Evolutionary conservation across 2,797 vertebrate species (phyloP).

Genomic region (Parauchenoglanis ngamensis): DNA sequence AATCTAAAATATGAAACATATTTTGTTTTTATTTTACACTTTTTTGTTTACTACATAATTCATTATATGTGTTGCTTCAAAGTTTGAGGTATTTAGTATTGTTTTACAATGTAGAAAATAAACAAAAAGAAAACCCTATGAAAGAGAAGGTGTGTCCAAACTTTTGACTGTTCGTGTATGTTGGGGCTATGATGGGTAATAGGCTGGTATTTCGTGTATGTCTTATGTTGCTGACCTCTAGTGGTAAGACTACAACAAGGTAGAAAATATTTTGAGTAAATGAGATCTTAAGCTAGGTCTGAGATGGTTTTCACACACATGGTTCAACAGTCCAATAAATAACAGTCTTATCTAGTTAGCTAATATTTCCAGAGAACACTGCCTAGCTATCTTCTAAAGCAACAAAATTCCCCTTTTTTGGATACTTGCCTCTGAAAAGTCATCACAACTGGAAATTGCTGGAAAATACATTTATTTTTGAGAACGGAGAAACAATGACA

Average conservation of each 20-base stretch:
- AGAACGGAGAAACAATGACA: background rate
- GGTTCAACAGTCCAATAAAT: background rate
- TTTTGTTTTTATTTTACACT: too few relatives aligned
- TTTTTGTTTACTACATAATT: too few relatives aligned
- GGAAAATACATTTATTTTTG: background rate
- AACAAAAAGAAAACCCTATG: too few relatives aligned
- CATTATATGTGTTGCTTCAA: too few relatives aligned
- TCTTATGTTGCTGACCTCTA: slow-evolving; percentile 21
- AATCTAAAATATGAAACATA: too few relatives aligned
- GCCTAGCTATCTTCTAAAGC: background rate
- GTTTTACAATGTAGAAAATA: too few relatives aligned
- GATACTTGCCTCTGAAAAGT: background rate
- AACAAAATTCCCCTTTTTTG: background rate
- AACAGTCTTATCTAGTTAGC: background rate
- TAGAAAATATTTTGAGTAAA: background rate
- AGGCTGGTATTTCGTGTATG: background rate
- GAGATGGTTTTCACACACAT: background rate
- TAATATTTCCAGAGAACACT: background rate
- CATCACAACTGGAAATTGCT: background rate
- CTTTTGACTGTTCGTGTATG: too few relatives aligned
- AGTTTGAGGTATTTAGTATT: too few relatives aligned
- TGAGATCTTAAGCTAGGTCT: background rate
- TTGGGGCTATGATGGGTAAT: background rate
- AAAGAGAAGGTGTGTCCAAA: too few relatives aligned
- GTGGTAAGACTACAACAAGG: slow-evolving; percentile 1